Evolutionary conservation across 2,888 invertebrate genomes (phyloP), one percentile per base, ranked within the genome.

Genomic region (Lordiphosa andalusiaca): DNA sequence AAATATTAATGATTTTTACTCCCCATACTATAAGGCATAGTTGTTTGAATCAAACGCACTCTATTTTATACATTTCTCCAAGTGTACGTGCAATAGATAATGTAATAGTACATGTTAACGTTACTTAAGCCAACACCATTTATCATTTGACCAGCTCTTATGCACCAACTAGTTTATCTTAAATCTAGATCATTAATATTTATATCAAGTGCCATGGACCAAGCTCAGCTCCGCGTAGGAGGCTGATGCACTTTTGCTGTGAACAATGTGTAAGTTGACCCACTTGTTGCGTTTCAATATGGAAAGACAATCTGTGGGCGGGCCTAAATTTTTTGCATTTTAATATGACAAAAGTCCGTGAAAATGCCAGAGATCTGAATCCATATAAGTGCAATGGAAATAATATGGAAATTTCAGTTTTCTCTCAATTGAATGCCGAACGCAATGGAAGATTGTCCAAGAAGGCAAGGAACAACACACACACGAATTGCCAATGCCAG

Each of bases 401-500:
- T 36, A 38, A 37, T 66, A 67, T 71, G 70, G 75, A 72, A 65
- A 73, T 61, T 78, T 62, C 60, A 46, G 41, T 62, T 73, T 77
- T 48, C 60, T 55, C 51, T 54, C 67, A 70, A 35, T 47, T 47
- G 47, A 47, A 36, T 21, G 35, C 47, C 33, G 36, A 36, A 47
- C 16, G 62, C 30, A 30, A 30, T 3, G 46, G 70, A 48, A 47
- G 57, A 48, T 58, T 58, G 53, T 50, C 64, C 58, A 57, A 58
- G 70, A 62, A 63, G 66, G 56, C 59, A 59, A 47, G 66, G 21
- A 33, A 19, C 46, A 35, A 57, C 83, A 75, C 80, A 75, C 80
- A 57, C 80, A 75, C 80, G 67, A 75, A 67, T 40, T 35, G 55
- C 37, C 76, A 72, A 75, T 75, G 72, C 64, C 73, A 69, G 59